A percentile compares a stretch with the other conserved stretches of the same genome.
Conservation (phyloP, 2,113 vertebrate species). For the Syrrhaptes paradoxus region DNA sequence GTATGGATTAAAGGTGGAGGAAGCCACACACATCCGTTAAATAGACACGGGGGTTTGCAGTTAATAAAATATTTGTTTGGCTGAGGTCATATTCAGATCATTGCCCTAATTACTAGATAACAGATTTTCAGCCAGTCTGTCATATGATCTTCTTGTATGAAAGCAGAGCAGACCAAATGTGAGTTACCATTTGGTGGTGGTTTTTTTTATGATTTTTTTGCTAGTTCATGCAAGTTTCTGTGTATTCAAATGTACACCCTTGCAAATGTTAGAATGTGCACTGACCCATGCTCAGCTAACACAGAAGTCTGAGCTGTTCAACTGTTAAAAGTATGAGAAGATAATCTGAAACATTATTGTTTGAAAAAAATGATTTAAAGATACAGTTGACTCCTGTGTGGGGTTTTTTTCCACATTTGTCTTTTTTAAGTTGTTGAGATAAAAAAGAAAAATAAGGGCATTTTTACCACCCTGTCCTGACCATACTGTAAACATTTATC, state of each 20-base stretch:
- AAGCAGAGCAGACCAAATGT: conserved; percentile 9
- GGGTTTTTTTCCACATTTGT: background rate
- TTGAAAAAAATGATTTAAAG: background rate
- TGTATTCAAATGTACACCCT: background rate
- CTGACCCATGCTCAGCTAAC: background rate
- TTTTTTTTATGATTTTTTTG: background rate
- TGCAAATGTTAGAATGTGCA: background rate
- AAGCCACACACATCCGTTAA: background rate
- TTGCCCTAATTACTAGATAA: conserved; percentile 20
- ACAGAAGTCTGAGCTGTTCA: background rate
- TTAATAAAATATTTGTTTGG: background rate
- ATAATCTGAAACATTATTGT: background rate
- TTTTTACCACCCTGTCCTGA: conserved; percentile 12
- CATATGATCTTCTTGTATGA: background rate
- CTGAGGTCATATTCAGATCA: conserved; percentile 2
- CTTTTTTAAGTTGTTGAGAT: background rate
- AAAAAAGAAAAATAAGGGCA: background rate
- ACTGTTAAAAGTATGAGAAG: background rate
- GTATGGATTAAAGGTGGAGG: background rate
- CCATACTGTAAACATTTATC: conserved; percentile 29
- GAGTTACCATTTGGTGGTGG: background rate
- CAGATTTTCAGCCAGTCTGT: conserved; percentile 38
- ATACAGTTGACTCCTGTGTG: background rate
- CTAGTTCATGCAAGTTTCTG: background rate
- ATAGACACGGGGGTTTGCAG: background rate